Percentiles rank a stretch among this genome's conserved stretches.
These are phyloP conservation scores for Austrolebias charrua DNA, from an alignment of 2,797 vertebrate species.

Conservation along the genomic window DNA sequence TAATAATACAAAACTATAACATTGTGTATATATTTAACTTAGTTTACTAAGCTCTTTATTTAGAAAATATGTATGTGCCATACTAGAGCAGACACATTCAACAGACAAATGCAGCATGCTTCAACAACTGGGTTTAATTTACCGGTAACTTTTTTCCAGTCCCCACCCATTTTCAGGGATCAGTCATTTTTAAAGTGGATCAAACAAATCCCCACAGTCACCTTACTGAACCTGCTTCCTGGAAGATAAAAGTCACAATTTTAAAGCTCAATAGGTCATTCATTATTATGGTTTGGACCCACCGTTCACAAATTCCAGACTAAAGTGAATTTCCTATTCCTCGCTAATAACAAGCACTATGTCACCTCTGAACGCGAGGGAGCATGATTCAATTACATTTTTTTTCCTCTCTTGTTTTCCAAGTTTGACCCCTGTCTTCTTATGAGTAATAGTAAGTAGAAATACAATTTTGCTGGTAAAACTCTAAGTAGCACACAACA, in stretches of 20 bases:
- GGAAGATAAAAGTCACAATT: constrained; percentile 76
- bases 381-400: constrained; percentile 72
- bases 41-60: constrained; percentile 4
- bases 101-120: constrained; percentile 61
- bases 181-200: constrained; percentile 76
- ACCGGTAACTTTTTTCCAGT: constrained; percentile 43
- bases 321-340: constrained; percentile 82
- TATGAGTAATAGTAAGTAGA: constrained; percentile 57
- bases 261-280: constrained; percentile 79
- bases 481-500: constrained; percentile 19
- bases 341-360: constrained; percentile 68
- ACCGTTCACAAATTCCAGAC: constrained; percentile 76
- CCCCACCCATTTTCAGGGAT: constrained; percentile 52
- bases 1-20: too few species aligned
- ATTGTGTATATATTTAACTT: neutral
- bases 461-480: constrained; percentile 45
- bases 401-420: constrained; percentile 28
- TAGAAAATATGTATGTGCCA: constrained; percentile 49
- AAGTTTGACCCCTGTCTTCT: constrained; percentile 53
- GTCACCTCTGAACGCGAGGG: constrained; percentile 58
- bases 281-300: constrained; percentile 76
- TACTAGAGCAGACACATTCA: constrained; percentile 61
- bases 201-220: constrained; percentile 78
- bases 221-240: constrained; percentile 76
- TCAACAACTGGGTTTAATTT: constrained; percentile 81